Evolutionary conservation across 2,888 invertebrate species (phyloP), one percentile per base, ranked within the genome.

Genomic region (Noctua janthe): DNA sequence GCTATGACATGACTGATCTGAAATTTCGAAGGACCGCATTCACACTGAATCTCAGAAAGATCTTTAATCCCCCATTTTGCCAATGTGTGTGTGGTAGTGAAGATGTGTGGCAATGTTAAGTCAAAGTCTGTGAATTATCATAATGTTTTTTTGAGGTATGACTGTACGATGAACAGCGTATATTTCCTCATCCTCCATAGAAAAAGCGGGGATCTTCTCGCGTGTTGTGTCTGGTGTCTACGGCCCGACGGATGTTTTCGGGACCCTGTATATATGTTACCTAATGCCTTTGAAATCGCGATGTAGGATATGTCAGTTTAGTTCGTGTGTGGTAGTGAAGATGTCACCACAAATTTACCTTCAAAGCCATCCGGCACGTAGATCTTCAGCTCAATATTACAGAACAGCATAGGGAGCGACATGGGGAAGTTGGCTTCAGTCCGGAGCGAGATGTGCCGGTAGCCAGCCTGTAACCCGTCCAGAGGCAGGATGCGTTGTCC

Each of bases 361-460:
- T 99, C 99, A 93, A 99, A 98, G 74, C 99, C 99, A 97, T 99
- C 99, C 67, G 99, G 99, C 89, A 99, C 99, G 97, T 99, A 99
- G 91, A 99, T 99, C 97, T 99, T 99, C 85, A 99, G 98, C 96
- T 99, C 99, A 92, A 99, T 99, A 95, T 99, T 99, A 94, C 99
- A 99, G 97, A 99, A 99, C 87, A 99, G 97, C 98, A 99, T 99
- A 64, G 99, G 99, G 92, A 99, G 97, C 0, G 99, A 99, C 98
- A 99, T 99, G 79, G 99, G 99, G 95, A 99, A 99, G 97, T 99
- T 99, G 79, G 99, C 99, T 94, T 99, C 99, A 0, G 99, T 99
- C 84, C 99, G 97, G 43, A 99, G 97, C 0, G 99, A 99, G 91
- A 99, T 99, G 95, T 99, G 99, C 0, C 99, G 97, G 96, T 99